Base-by-base conservation (phyloP, 1,140 invertebrate genomes). In the Drosophila carrolli region DNA sequence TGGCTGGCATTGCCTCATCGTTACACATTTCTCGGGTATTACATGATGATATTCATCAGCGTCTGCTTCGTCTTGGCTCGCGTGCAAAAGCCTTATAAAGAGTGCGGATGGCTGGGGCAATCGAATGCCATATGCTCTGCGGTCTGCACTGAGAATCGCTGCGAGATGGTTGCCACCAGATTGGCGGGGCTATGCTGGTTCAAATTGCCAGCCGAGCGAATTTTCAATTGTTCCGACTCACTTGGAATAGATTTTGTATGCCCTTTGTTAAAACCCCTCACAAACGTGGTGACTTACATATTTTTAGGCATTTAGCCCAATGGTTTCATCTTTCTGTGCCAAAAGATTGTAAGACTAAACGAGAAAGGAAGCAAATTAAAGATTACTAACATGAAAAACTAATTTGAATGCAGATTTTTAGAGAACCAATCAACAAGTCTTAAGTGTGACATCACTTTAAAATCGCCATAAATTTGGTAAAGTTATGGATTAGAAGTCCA, bases 21-120 rank as follows among this genome's bases (percentile, higher is more conserved):
- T 81, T 53, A 77, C 74, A 88, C 80, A 88, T 88, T 86, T 88
- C 83, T 83, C 70, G 70, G 83, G 60, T 88, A 71, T 86, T 86
- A 86, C 82, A 88, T 86, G 79, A 83, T 86, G 47, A 76, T 86
- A 88, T 78, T 74, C 83, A 88, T 68, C 48, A 46, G 59, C 47
- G 32, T 35, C 50, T 73, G 68, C 43, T 38, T 68, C 48, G 60
- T 61, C 38, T 50, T 56, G 63, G 65, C 65, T 71, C 51, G 68
- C 68, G 68, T 72, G 68, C 68, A 72, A 72, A 71, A 27, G 65
- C 67, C 35, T 71, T 72, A 72, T 71, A 72, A 72, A 71, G 38
- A 72, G 37, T 48, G 38, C 14, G 5, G 19, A 47, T 47, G 41
- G 16, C 23, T 71, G 51, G 41, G 41, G 65, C 65, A 57, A 72